Evolutionary conservation across 2,113 vertebrate species (phyloP), one percentile per base, ranked within the genome.

Genomic region (Erpornis zantholeuca): DNA sequence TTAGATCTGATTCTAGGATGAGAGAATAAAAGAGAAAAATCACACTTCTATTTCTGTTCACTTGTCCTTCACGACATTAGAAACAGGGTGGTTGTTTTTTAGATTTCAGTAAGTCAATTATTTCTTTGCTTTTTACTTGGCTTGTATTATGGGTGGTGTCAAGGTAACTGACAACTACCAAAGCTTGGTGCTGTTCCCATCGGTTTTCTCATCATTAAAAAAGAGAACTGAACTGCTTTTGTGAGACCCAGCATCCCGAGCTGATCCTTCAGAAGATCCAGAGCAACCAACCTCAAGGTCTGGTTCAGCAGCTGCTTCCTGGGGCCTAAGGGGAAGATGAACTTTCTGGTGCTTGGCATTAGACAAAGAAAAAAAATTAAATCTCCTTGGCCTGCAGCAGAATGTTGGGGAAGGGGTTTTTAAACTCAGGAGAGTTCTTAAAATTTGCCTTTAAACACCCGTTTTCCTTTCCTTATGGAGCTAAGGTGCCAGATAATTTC

Each of bases 31-130:
- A 92, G 59, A 90, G 53, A 88, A 88, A 88, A 88, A 72, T 61
- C 63, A 42, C 54, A 31, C 45, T 80, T 93, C 73, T 95, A 68
- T 92, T 96, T 96, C 85, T 97, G 82, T 77, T 88, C 70, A 11
- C 50, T 92, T 1, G 6, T 94, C 82, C 90, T 92, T 94, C 64
- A 45, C 21, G 5, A 59, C 75, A 88, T 77, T 72, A 92, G 75
- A 88, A 90, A 82, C 0, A 0, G 59, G 63, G 63, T 0, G 16
- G 85, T 45, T 75, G 66, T 49, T 88, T 77, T 88, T 69, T 12
- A 69, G 66, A 61, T 88, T 95, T 86, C 75, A 82, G 31, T 82
- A 93, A 94, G 75, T 90, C 54, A 94, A 16, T 90, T 90, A 69
- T 90, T 95, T 90, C 56, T 82, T 87, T 80, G 75, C 45, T 92